Evolutionary conservation across 2,113 vertebrate genomes (phyloP).

Genomic region (Callipepla californica): DNA sequence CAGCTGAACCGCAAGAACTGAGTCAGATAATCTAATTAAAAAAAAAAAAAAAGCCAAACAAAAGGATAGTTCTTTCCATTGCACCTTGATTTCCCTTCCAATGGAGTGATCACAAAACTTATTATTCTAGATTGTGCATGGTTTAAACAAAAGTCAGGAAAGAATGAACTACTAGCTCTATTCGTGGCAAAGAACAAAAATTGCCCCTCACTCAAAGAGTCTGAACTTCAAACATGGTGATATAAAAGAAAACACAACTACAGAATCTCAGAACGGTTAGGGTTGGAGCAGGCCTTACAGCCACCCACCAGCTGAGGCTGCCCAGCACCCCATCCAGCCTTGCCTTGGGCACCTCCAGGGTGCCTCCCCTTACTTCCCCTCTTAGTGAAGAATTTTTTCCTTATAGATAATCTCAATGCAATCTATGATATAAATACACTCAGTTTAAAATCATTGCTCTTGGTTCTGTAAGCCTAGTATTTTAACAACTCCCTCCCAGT

Average conservation of each 20-base stretch:
- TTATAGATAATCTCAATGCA: not conserved
- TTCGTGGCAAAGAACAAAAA: not conserved
- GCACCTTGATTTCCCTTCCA: not conserved
- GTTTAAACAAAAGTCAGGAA: not conserved
- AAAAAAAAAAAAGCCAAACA: not conserved
- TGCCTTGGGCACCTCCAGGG: not conserved
- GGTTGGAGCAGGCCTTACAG: not conserved
- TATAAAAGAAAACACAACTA: not conserved
- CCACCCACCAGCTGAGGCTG: not conserved
- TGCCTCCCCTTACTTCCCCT: not conserved
- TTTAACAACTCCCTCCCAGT: not conserved
- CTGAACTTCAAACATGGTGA: rapidly evolving
- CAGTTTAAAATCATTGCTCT: not conserved
- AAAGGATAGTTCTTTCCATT: not conserved
- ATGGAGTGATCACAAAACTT: not conserved
- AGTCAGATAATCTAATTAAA: not conserved
- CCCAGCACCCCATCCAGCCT: not conserved
- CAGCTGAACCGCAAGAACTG: not conserved
- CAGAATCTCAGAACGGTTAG: not conserved
- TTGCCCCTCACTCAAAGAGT: not conserved
- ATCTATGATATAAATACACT: not conserved
- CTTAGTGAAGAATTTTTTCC: not conserved
- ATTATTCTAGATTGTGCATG: not conserved
- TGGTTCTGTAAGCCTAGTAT: not conserved
- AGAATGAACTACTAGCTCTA: not conserved